Conservation (phyloP, 2,888 invertebrate species). For the Hydropsyche betteni region DNA sequence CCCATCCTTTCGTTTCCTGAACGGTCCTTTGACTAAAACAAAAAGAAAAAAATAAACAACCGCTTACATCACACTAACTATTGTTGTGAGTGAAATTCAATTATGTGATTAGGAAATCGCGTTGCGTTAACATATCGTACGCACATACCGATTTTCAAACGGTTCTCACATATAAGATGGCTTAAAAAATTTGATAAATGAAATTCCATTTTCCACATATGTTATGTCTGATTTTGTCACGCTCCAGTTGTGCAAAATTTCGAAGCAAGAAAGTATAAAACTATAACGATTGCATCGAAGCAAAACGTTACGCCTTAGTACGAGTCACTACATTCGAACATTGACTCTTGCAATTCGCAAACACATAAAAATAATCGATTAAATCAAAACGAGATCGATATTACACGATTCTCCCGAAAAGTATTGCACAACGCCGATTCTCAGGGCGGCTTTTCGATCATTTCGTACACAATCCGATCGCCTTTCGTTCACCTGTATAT, state of each 20-base stretch:
- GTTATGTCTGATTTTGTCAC: slow-evolving; percentile 35
- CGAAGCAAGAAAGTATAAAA: slow-evolving; percentile 28
- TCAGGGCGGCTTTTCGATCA: not conserved
- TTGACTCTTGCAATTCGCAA: no score
- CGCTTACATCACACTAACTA: not conserved
- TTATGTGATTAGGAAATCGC: no score
- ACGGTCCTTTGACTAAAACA: slow-evolving; percentile 80
- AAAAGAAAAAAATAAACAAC: slow-evolving; percentile 42
- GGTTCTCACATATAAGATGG: no score
- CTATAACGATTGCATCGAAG: slow-evolving; percentile 13
- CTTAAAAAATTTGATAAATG: not conserved
- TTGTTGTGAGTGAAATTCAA: no score
- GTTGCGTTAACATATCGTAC: no score
- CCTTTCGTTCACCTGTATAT: slow-evolving; percentile 61
- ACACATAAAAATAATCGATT: slow-evolving; percentile 7
- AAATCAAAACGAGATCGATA: not conserved
- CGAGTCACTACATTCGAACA: no score
- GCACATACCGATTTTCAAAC: no score
- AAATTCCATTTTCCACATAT: slow-evolving; percentile 12
- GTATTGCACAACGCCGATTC: not conserved
- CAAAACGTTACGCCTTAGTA: slow-evolving; percentile 18
- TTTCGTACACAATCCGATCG: slow-evolving; percentile 4
- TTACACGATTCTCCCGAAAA: not conserved
- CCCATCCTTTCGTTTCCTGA: slow-evolving; percentile 94
- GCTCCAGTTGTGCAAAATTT: slow-evolving; percentile 39